Evolutionary conservation across 2,797 vertebrate genomes (phyloP).

Genomic region (Euthynnus affinis): DNA sequence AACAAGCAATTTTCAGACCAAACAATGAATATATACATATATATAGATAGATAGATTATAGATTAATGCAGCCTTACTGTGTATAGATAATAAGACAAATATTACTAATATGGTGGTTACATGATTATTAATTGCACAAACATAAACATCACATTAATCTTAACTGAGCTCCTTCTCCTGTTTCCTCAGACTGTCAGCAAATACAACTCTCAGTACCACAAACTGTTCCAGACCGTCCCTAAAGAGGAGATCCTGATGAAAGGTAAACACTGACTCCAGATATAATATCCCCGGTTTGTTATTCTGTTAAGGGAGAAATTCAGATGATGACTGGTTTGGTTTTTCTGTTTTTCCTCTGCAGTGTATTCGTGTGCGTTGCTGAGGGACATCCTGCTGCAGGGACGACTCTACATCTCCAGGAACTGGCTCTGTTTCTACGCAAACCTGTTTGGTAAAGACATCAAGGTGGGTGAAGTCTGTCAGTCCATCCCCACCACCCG

Average conservation of each 20-base stretch:
- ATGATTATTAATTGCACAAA: background rate
- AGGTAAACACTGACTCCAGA: constrained; percentile 78
- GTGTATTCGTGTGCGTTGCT: constrained; percentile 94
- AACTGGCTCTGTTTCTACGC: constrained; percentile 97
- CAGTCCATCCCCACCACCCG: too few relatives aligned
- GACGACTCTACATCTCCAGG: constrained; percentile 94
- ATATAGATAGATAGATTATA: too few relatives aligned
- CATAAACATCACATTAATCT: background rate
- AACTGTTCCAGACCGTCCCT: constrained; percentile 92
- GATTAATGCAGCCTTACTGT: too few relatives aligned
- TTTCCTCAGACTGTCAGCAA: constrained; percentile 89
- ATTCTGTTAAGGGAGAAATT: too few relatives aligned
- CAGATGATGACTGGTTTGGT: too few relatives aligned
- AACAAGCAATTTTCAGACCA: too few relatives aligned
- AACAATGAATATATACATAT: too few relatives aligned
- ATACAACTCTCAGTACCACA: constrained; percentile 95
- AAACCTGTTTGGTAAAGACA: constrained; percentile 94
- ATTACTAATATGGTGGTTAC: too few relatives aligned
- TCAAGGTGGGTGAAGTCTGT: constrained; percentile 89
- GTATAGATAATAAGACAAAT: too few relatives aligned
- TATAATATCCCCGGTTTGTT: too few relatives aligned
- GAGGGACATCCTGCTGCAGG: constrained; percentile 93
- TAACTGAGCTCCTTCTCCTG: background rate
- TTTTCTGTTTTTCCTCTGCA: constrained; percentile 56
- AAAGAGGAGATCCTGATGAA: constrained; percentile 92